These are phyloP conservation scores for Drosophila glabriapex DNA, from an alignment of 2,888 invertebrate species.

Conservation along the genomic window DNA sequence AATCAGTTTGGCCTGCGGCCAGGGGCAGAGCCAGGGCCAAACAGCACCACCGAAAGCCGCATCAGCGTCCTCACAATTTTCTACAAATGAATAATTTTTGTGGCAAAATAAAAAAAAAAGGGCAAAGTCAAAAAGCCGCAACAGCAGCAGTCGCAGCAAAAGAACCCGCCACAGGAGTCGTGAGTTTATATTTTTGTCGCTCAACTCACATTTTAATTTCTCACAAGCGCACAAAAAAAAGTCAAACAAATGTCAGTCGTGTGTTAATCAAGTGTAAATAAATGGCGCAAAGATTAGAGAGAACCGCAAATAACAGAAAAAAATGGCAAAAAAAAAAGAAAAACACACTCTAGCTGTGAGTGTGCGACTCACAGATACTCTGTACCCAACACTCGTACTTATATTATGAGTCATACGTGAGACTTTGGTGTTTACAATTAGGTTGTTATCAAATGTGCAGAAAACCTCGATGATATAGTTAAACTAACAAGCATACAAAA, in stretches of 20 bases:
- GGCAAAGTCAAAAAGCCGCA: conserved; percentile 54
- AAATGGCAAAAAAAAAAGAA: conserved; percentile 6
- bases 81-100: conserved; percentile 80
- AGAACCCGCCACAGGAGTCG: conserved; percentile 38
- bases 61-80: conserved; percentile 67
- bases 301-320: conserved; percentile 46
- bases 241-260: conserved; percentile 84
- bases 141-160: conserved; percentile 31
- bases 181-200: conserved; percentile 49
- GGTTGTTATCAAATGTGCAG: not conserved
- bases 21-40: conserved; percentile 48
- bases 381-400: not conserved
- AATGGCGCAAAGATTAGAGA: conserved; percentile 85
- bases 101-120: conserved; percentile 53
- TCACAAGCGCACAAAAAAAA: conserved; percentile 65
- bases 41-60: conserved; percentile 31
- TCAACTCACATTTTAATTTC: conserved; percentile 73
- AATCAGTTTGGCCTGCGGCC: conserved; percentile 85
- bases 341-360: not conserved
- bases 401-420: not conserved
- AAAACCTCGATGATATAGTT: not conserved
- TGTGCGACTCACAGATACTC: conserved; percentile 10
- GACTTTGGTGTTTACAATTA: not conserved
- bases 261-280: conserved; percentile 85
- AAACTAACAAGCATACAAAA: not conserved